Evolutionary conservation across 1,140 invertebrate genomes (phyloP).

Genomic region (Saccostrea cuccullata): DNA sequence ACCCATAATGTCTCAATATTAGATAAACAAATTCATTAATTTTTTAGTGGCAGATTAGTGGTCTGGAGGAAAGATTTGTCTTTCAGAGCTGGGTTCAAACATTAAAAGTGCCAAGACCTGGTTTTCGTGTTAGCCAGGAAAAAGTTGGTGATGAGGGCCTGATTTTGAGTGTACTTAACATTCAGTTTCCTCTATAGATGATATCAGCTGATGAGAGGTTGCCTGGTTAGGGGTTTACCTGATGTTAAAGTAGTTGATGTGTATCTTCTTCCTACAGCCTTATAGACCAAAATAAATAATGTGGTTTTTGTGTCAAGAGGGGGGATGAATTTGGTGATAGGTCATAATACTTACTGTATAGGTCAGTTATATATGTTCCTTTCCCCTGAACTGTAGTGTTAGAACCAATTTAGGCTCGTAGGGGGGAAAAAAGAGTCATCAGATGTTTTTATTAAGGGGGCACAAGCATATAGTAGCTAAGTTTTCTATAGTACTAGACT

Average conservation of each 20-base stretch:
- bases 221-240: slow-evolving; percentile 18
- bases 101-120: slow-evolving; percentile 2
- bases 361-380: too few relatives aligned
- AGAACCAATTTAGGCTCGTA: too few relatives aligned
- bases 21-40: slow-evolving; percentile 35
- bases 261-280: slow-evolving; percentile 10
- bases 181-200: neutral
- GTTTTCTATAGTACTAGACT: too few relatives aligned
- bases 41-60: slow-evolving; percentile 13
- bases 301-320: neutral
- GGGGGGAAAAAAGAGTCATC: too few relatives aligned
- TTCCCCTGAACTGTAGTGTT: too few relatives aligned
- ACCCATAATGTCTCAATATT: neutral
- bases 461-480: too few relatives aligned
- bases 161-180: slow-evolving; percentile 1
- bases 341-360: too few relatives aligned
- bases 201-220: neutral
- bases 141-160: neutral
- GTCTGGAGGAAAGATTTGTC: neutral
- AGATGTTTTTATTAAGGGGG: too few relatives aligned
- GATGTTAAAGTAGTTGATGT: slow-evolving; percentile 21
- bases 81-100: slow-evolving; percentile 10
- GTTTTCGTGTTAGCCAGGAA: neutral
- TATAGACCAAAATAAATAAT: neutral
- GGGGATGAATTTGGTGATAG: neutral